These are phyloP conservation scores for Cichlasoma orientale DNA, from an alignment of 2,797 vertebrate species.

Conservation along the genomic window DNA sequence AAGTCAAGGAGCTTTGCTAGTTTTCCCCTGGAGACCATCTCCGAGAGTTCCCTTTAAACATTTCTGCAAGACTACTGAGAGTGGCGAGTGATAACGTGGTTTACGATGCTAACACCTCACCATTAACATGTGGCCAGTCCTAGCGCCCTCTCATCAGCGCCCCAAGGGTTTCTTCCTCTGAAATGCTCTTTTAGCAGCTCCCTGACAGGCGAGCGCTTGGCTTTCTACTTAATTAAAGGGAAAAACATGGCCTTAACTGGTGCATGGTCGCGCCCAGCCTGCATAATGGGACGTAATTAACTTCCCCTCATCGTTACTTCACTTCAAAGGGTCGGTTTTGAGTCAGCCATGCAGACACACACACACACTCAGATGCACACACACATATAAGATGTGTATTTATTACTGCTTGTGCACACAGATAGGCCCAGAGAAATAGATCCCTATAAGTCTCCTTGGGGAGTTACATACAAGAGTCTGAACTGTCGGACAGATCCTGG, in stretches of 20 bases:
- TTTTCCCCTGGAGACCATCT: constrained; percentile 69
- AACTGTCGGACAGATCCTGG: constrained; percentile 47
- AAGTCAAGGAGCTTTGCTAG: constrained; percentile 65
- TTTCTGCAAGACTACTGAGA: constrained; percentile 63
- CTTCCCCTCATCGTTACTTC: constrained; percentile 96
- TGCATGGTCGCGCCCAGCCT: constrained; percentile 89
- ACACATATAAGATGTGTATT: constrained; percentile 53
- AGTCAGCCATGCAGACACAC: constrained; percentile 69
- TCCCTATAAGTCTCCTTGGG: constrained; percentile 65
- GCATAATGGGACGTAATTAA: constrained; percentile 95
- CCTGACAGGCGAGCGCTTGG: constrained; percentile 89
- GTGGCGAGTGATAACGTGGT: constrained; percentile 70
- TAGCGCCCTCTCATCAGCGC: constrained; percentile 78
- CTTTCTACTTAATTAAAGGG: constrained; percentile 98
- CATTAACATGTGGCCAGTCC: constrained; percentile 81
- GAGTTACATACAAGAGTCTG: constrained; percentile 50
- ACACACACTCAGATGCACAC: constrained; percentile 17
- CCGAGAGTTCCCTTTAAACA: constrained; percentile 67
- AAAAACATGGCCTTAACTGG: constrained; percentile 92
- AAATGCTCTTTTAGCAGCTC: constrained; percentile 84
- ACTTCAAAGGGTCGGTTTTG: constrained; percentile 85
- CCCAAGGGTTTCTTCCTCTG: constrained; percentile 76
- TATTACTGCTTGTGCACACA: constrained; percentile 62
- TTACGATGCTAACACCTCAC: constrained; percentile 79
- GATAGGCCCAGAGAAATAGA: constrained; percentile 60